These are phyloP conservation scores for Tapera naevia DNA, from an alignment of 2,797 vertebrate species.

Conservation along the genomic window DNA sequence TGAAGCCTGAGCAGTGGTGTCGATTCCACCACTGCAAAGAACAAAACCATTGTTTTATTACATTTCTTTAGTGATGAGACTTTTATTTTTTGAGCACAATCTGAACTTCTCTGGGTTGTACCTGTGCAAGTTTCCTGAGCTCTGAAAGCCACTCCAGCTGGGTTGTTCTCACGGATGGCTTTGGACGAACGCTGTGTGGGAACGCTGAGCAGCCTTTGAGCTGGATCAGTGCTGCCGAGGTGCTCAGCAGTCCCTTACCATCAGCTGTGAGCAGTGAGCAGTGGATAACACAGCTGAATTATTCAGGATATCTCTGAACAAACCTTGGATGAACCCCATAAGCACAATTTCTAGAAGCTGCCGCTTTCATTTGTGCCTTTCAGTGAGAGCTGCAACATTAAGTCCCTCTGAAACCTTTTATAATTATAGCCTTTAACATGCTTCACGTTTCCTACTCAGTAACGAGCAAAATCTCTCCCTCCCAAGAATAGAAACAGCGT, in stretches of 20 bases:
- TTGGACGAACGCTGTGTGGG: not conserved
- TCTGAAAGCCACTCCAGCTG: not conserved
- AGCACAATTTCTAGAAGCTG: not conserved
- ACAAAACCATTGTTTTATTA: not conserved
- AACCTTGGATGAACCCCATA: conserved; percentile 8
- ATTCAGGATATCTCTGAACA: not conserved
- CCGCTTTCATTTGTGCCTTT: not conserved
- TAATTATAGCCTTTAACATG: conserved; percentile 25
- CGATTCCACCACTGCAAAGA: not conserved
- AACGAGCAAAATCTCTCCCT: conserved; percentile 33
- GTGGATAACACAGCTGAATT: not conserved
- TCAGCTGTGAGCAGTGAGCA: not conserved
- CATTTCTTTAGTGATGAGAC: not conserved
- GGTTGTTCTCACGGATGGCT: not conserved
- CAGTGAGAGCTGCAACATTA: not conserved
- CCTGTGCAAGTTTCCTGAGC: not conserved
- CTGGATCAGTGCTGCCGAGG: not conserved
- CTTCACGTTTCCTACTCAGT: not conserved
- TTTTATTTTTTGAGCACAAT: not conserved
- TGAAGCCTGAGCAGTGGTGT: not conserved
- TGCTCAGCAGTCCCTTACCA: not conserved
- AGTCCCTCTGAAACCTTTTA: not conserved
- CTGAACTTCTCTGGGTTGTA: not conserved
- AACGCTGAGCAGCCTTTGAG: not conserved
- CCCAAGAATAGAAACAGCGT: conserved; percentile 6